A percentile compares a stretch with the other conserved stretches of the same genome.
phyloP scores from a whole-genome alignment of 2,113 vertebrate genomes.

The Pelusios castaneus region DNA sequence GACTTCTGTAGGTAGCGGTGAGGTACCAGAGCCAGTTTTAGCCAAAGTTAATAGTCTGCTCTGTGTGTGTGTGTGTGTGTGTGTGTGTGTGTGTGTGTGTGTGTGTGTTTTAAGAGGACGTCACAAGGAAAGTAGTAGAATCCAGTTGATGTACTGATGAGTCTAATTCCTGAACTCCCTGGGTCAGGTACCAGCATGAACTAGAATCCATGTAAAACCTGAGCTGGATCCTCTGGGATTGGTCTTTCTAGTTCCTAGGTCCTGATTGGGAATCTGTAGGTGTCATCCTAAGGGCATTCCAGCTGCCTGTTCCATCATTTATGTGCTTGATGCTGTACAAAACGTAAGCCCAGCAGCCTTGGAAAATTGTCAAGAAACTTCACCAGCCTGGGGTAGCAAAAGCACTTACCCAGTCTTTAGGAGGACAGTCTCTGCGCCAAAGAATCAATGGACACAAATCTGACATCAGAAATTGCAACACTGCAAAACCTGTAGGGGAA shows the following conservation, averaged over 20 bases:
- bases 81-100: neutral
- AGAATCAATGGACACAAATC: too few species aligned
- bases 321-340: neutral
- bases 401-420: neutral
- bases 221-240: neutral
- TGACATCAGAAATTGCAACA: too few species aligned
- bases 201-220: neutral
- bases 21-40: neutral
- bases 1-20: neutral
- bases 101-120: neutral
- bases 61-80: neutral
- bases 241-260: fast-evolving
- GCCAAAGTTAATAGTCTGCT: neutral
- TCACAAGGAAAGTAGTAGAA: neutral
- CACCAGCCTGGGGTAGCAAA: fast-evolving
- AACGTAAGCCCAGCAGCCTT: neutral
- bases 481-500: too few species aligned
- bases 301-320: neutral
- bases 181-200: neutral
- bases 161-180: fast-evolving
- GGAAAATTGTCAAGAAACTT: fast-evolving
- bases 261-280: neutral
- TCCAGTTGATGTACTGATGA: neutral
- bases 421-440: too few species aligned
- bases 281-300: neutral